Base-by-base conservation (phyloP, 2,797 vertebrate species). In the Choloepus didactylus region DNA sequence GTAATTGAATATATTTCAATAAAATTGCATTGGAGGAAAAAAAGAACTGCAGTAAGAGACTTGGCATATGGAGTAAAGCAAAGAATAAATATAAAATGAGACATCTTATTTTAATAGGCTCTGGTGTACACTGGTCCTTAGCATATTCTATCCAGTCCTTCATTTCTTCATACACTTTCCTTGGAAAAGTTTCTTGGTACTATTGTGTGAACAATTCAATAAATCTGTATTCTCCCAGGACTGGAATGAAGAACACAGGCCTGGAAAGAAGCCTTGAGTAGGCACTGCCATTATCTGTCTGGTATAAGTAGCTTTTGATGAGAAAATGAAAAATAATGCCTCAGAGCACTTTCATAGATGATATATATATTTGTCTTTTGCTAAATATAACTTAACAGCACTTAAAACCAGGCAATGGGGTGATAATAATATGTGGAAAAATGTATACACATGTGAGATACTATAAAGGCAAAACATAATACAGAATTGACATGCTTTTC, bases 241-340 rank as follows among this genome's bases (percentile, higher is more conserved):
- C 23, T 86, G 44, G 91, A 94, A 81, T 54, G 38, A 82, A 84
- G 76, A 89, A 49, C 6, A 25, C 31, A 59, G 23, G 0, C 77
- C 49, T 67, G 29, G 35, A 77, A 46, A 59, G 69, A 91, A 86
- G 70, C 23, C 91, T 60, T 94, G 79, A 93, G 92, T 54, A 93
- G 73, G 15, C 6, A 0, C 67, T 69, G 51, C 9, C 41, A 29
- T 87, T 93, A 69, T 77, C 84, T 96, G 60, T 90, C 92, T 94
- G 49, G 41, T 72, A 86, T 89, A 98, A 97, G 49, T 96, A 85
- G 64, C 0, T 14, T 81, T 82, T 91, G 97, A 88, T 72, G 86
- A 62, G 87, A 95, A 97, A 94, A 96, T 92, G 95, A 91, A 94
- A 94, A 93, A 89, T 87, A 93, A 94, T 89, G 54, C 51, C 31